Evolutionary conservation across 2,797 vertebrate genomes (phyloP).

Genomic region (Halcyon badia): DNA sequence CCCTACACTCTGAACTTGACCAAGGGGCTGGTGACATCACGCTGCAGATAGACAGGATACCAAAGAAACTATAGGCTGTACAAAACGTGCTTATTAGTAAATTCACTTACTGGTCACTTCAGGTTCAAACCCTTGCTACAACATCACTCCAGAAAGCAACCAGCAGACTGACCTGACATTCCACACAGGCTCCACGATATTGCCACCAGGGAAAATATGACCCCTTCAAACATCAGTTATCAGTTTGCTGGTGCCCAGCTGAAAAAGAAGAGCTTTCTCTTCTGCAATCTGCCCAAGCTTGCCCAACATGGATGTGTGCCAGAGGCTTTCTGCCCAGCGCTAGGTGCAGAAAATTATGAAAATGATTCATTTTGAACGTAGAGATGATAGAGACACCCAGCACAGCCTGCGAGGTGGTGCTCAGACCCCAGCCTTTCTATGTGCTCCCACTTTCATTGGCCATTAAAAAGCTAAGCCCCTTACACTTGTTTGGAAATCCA

Average conservation of each 20-base stretch:
- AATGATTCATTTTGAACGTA: not conserved
- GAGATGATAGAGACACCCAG: not conserved
- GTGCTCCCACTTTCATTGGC: not conserved
- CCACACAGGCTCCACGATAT: rapidly evolving
- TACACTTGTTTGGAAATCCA: not conserved
- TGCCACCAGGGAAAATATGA: rapidly evolving
- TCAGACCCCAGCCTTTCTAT: not conserved
- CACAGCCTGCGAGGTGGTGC: rapidly evolving
- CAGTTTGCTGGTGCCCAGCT: not conserved
- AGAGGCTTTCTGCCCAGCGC: not conserved
- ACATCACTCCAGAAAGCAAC: not conserved
- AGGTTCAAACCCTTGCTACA: not conserved
- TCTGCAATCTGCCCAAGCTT: not conserved
- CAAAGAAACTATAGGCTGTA: not conserved
- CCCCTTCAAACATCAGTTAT: not conserved
- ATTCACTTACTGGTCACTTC: not conserved
- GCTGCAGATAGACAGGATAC: not conserved
- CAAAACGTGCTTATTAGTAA: not conserved
- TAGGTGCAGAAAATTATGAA: not conserved
- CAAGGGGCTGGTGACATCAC: not conserved
- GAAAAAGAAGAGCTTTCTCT: not conserved
- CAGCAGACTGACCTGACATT: not conserved
- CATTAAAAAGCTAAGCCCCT: not conserved
- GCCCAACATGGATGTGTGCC: rapidly evolving
- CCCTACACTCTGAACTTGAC: not conserved